Percentiles rank a stretch among this genome's conserved stretches.
These are phyloP conservation scores for Edolisoma coerulescens DNA, from an alignment of 2,113 vertebrate species.

Conservation along the genomic window DNA sequence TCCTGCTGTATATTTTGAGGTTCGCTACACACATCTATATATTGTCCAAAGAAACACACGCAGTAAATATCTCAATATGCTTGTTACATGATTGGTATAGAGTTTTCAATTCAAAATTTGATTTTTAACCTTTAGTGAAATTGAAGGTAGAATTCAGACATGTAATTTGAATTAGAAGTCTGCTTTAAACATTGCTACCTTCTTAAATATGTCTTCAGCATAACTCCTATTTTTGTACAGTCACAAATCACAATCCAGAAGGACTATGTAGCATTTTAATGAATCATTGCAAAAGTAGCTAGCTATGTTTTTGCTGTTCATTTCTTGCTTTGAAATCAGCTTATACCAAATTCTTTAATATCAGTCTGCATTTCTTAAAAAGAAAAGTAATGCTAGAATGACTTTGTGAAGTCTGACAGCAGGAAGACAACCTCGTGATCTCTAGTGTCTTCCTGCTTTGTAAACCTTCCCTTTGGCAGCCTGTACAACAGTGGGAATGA, in stretches of 20 bases:
- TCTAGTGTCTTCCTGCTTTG: not conserved
- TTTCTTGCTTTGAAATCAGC: not conserved
- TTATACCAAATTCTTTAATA: not conserved
- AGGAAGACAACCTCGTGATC: not conserved
- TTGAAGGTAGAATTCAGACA: not conserved
- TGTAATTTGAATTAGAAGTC: not conserved
- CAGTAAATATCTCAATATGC: not conserved
- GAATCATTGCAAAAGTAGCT: slow-evolving; percentile 2
- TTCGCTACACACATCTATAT: not conserved
- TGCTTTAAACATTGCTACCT: not conserved
- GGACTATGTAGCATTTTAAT: not conserved
- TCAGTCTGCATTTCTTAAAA: not conserved
- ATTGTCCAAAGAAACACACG: not conserved
- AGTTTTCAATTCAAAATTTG: not conserved
- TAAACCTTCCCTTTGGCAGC: not conserved
- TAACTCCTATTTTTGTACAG: not conserved
- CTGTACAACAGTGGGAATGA: not conserved
- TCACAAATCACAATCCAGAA: not conserved
- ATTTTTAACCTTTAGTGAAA: not conserved
- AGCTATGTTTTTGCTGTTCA: not conserved
- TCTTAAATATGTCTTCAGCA: not conserved
- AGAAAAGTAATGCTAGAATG: not conserved
- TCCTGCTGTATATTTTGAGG: not conserved
- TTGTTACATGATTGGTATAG: not conserved
- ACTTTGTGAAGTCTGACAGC: not conserved